Base-by-base conservation (phyloP, 2,113 vertebrate genomes). In the Arenaria interpres region DNA sequence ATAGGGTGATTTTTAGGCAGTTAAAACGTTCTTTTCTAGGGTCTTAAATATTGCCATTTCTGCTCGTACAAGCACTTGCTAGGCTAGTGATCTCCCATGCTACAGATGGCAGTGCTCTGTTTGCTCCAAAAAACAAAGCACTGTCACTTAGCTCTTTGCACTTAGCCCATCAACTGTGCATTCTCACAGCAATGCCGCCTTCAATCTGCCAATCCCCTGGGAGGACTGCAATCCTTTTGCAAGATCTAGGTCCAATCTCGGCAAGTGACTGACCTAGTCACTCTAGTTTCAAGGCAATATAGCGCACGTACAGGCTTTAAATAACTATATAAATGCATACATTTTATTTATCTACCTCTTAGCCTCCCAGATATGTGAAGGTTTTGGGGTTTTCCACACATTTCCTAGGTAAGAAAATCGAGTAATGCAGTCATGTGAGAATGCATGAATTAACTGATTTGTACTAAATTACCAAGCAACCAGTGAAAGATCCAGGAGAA, bases 311-410 rank as follows among this genome's bases (percentile, higher is more conserved):
- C 27, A 77, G 41, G 37, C 24, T 88, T 68, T 35, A 67, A 32
- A 15, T 22, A 81, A 66, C 24, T 10, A 64, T 2, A 45, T 10
- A 66, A 71, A 46, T 37, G 18, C 32, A 28, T 69, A 1, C 12
- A 33, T 30, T 76, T 68, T 41, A 60, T 22, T 3, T 51, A 48
- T 45, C 39, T 73, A 73, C 19, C 33, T 53, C 59, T 77, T 7
- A 51, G 33, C 30, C 43, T 81, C 22, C 76, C 76, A 84, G 27
- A n/a, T 25, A 72, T 0, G 1, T 68, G 23, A 77, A 85, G 43
- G 11, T 37, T 71, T 71, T 3, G 12, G 9, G 0, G 0, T 16
- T 60, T 93, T 87, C 25, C 39, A 69, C 2, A 3, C 10, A 8
- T 57, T 91, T 84, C 66, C 27, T 48, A 81, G n/a, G n/a, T 56